Percentiles rank a stretch among this genome's conserved stretches.
phyloP scores from a whole-genome alignment of 2,113 vertebrate genomes.

The Lampris incognitus region DNA sequence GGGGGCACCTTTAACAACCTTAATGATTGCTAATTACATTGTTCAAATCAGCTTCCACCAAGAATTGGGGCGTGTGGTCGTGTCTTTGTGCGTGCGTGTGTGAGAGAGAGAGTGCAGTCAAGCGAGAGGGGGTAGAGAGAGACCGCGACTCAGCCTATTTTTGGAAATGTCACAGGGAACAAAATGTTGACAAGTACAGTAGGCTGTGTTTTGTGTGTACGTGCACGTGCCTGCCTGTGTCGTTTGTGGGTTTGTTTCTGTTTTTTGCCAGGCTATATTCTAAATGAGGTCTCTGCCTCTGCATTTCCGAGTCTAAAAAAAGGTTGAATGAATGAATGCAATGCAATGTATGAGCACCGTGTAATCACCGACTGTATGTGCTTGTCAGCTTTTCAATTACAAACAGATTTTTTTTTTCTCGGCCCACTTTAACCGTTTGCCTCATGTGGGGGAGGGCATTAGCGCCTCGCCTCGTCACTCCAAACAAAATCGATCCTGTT shows the following conservation, averaged over 20 bases:
- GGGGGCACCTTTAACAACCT: conserved; percentile 73
- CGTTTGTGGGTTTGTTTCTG: neutral
- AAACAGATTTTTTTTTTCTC: too few species aligned
- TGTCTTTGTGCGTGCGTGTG: conserved; percentile 1
- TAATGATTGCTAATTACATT: conserved; percentile 79
- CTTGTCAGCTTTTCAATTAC: too few species aligned
- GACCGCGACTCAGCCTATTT: neutral
- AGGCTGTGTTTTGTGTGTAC: neutral
- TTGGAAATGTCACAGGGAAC: neutral
- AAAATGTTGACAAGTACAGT: neutral
- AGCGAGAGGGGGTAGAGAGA: neutral
- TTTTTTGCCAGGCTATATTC: neutral
- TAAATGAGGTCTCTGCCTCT: too few species aligned
- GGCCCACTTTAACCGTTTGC: too few species aligned
- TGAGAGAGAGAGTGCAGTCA: neutral
- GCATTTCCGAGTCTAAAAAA: too few species aligned
- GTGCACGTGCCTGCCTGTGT: neutral
- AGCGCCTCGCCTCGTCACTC: too few species aligned
- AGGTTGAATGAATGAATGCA: too few species aligned
- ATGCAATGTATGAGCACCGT: too few species aligned
- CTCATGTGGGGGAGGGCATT: too few species aligned
- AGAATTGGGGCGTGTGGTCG: conserved; percentile 26
- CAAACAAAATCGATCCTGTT: too few species aligned
- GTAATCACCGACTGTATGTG: too few species aligned
- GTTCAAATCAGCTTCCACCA: conserved; percentile 76